Evolutionary conservation across 2,113 vertebrate species (phyloP).

Genomic region (Lophius piscatorius): DNA sequence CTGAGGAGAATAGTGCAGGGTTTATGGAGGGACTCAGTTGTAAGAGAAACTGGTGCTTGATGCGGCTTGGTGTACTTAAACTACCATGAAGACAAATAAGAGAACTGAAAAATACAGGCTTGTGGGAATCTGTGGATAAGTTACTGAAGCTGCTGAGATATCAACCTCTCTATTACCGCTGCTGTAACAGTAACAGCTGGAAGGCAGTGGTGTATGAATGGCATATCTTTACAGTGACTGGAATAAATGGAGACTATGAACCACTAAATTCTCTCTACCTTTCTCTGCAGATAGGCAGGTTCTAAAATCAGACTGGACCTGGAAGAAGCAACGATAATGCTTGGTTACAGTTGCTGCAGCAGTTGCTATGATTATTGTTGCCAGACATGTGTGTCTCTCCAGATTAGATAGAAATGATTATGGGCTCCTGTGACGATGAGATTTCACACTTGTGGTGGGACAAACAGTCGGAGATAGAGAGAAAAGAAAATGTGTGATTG

Average conservation of each 20-base stretch:
- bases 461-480: slow-evolving; percentile 42
- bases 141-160: slow-evolving; percentile 21
- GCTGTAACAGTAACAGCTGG: slow-evolving; percentile 32
- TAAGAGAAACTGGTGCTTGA: slow-evolving; percentile 33
- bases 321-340: slow-evolving; percentile 15
- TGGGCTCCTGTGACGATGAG: slow-evolving; percentile 60
- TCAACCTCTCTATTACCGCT: slow-evolving; percentile 3
- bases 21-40: slow-evolving; percentile 19
- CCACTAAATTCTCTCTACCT: slow-evolving; percentile 9
- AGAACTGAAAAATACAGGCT: slow-evolving; percentile 7
- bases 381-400: slow-evolving; percentile 44
- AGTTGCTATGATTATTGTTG: slow-evolving; percentile 44
- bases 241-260: slow-evolving; percentile 5
- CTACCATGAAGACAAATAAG: slow-evolving; percentile 24
- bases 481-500: slow-evolving; percentile 14
- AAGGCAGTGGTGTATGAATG: slow-evolving; percentile 1
- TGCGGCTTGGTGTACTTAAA: slow-evolving; percentile 46
- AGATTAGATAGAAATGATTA: slow-evolving; percentile 70
- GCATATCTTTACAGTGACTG: slow-evolving; percentile 10
- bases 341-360: slow-evolving; percentile 27
- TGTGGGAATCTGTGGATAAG: slow-evolving; percentile 12
- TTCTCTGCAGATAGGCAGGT: slow-evolving; percentile 10
- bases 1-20: slow-evolving; percentile 27
- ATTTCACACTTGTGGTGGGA: slow-evolving; percentile 66
- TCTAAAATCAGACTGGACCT: slow-evolving; percentile 26